Conservation (phyloP, 1,140 invertebrate species). For the Drosophila parvula region DNA sequence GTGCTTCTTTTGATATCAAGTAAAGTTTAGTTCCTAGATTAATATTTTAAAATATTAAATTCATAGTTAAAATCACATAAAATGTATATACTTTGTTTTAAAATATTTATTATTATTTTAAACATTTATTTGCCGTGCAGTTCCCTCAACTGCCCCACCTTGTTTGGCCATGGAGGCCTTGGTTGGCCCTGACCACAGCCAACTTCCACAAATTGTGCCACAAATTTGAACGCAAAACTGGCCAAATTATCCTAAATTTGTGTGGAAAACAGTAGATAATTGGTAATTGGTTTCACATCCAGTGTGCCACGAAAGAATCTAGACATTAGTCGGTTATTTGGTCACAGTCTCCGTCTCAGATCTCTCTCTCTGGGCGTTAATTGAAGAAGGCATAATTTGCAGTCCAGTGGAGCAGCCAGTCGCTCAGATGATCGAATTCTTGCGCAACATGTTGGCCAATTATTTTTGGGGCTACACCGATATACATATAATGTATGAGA, state of each 20-base stretch:
- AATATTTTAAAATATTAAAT: too few relatives aligned
- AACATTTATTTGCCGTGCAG: background rate
- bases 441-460: slow-evolving; percentile 57
- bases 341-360: slow-evolving; percentile 29
- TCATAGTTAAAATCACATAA: background rate
- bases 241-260: slow-evolving; percentile 83
- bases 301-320: slow-evolving; percentile 50
- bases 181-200: slow-evolving; percentile 82
- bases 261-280: slow-evolving; percentile 83
- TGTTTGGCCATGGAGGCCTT: slow-evolving; percentile 25
- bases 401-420: slow-evolving; percentile 20
- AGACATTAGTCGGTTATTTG: slow-evolving; percentile 57
- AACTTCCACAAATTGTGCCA: slow-evolving; percentile 79
- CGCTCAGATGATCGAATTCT: slow-evolving; percentile 31
- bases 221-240: slow-evolving; percentile 82
- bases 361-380: slow-evolving; percentile 64
- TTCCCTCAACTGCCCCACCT: background rate
- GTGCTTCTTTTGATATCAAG: too few relatives aligned
- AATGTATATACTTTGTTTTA: background rate
- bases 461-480: slow-evolving; percentile 42
- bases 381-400: slow-evolving; percentile 75
- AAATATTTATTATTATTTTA: background rate
- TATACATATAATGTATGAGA: slow-evolving; percentile 11
- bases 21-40: too few relatives aligned
- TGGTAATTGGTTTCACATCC: slow-evolving; percentile 80